Conservation (phyloP, 2,888 invertebrate genomes). For the Bimastos eiseni region DNA sequence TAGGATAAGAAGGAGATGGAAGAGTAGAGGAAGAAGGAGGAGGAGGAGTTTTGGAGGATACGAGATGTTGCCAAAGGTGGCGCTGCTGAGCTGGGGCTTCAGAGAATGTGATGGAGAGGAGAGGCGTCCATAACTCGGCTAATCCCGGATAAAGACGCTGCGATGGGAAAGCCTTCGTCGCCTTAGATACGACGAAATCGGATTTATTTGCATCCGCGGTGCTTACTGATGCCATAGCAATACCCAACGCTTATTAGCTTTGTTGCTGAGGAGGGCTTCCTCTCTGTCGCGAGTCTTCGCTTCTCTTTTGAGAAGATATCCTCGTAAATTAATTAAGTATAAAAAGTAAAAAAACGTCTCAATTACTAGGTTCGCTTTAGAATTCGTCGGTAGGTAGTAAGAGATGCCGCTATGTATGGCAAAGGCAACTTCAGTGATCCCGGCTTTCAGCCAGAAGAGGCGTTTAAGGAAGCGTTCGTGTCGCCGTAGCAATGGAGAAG, state of each 20-base stretch:
- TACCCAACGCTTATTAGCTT: background rate
- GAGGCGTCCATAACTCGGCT: background rate
- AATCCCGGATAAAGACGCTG: background rate
- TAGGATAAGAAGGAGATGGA: too few species aligned
- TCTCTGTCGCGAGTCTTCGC: background rate
- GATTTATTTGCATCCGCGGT: background rate
- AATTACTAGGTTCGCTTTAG: background rate
- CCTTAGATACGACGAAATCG: background rate
- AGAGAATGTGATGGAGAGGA: background rate
- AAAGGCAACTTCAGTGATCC: background rate
- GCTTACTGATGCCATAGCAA: background rate
- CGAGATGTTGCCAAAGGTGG: background rate
- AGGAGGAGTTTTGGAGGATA: background rate
- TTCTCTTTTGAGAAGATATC: background rate
- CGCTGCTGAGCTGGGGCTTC: background rate
- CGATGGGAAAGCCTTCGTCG: background rate
- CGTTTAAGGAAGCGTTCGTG: background rate
- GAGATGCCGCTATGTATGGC: background rate
- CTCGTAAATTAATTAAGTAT: background rate
- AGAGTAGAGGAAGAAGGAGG: too few species aligned
- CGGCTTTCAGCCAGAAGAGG: background rate
- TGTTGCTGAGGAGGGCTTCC: background rate
- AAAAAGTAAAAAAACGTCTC: background rate
- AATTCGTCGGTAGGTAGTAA: background rate
- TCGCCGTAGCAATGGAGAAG: too few species aligned